A percentile compares a stretch with the other conserved stretches of the same genome.
These are phyloP conservation scores for Axea sp. DNA, from an alignment of 2,888 invertebrate genomes.

Conservation along the genomic window DNA sequence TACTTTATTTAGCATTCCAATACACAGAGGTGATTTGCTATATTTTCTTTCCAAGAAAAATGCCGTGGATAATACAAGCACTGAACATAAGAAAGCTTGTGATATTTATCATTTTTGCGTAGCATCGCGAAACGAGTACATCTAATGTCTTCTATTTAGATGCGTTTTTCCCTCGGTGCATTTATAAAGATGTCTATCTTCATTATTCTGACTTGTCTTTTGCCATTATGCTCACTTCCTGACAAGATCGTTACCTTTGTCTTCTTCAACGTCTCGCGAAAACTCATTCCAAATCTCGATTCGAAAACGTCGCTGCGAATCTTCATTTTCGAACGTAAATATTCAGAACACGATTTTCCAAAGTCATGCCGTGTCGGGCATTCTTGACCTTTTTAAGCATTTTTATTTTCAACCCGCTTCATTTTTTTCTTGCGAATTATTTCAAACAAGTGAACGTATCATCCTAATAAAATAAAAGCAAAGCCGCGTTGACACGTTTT, in stretches of 20 bases:
- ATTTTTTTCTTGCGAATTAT: too few relatives aligned
- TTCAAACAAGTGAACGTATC: too few relatives aligned
- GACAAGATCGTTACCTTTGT: conserved; percentile 33
- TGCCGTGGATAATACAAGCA: too few relatives aligned
- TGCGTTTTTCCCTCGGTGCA: conserved; percentile 13
- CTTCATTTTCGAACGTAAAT: too few relatives aligned
- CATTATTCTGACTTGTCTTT: conserved; percentile 39
- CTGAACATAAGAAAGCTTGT: conserved; percentile 36
- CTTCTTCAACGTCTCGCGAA: conserved; percentile 4
- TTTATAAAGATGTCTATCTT: conserved; percentile 46
- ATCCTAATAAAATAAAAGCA: too few relatives aligned
- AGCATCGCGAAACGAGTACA: conserved; percentile 33
- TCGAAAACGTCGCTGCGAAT: not conserved
- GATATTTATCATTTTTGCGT: conserved; percentile 36
- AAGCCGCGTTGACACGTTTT: conserved; percentile 2
- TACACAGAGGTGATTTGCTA: too few relatives aligned
- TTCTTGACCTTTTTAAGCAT: too few relatives aligned
- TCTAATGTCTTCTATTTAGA: conserved; percentile 13
- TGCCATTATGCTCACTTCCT: conserved; percentile 19
- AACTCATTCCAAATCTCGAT: not conserved
- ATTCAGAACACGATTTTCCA: too few relatives aligned
- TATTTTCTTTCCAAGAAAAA: too few relatives aligned
- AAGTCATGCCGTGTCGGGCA: too few relatives aligned
- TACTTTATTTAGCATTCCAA: too few relatives aligned
- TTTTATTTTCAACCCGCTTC: too few relatives aligned